These are phyloP conservation scores for Dendrolimus kikuchii DNA, from an alignment of 1,140 invertebrate species.

Conservation along the genomic window DNA sequence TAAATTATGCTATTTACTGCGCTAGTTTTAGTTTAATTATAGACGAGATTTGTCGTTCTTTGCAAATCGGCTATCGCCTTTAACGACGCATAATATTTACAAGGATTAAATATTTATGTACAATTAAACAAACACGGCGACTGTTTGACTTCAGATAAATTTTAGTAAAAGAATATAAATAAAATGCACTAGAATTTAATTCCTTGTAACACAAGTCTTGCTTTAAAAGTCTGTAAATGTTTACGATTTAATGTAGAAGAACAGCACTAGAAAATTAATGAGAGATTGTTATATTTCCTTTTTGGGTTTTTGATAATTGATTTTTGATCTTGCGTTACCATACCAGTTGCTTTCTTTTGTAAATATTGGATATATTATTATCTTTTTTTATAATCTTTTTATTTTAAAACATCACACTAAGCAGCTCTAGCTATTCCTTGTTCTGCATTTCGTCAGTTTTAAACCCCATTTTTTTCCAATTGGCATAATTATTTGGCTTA, in stretches of 20 bases:
- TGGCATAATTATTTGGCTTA: slow-evolving; percentile 47
- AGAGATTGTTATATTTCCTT: no score
- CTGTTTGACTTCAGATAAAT: slow-evolving; percentile 27
- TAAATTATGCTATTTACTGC: slow-evolving; percentile 37
- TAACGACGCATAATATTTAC: slow-evolving; percentile 23
- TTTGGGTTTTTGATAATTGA: no score
- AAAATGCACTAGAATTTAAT: slow-evolving; percentile 14
- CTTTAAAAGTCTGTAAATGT: no score
- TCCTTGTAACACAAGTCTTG: slow-evolving; percentile 12
- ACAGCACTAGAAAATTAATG: no score
- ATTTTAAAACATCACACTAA: no score
- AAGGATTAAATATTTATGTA: slow-evolving; percentile 15
- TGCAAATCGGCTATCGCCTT: slow-evolving; percentile 6
- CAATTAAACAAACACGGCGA: slow-evolving; percentile 29
- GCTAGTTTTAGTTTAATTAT: slow-evolving; percentile 31
- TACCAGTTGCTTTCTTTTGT: no score
- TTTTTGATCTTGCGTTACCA: no score
- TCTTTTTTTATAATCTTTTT: no score
- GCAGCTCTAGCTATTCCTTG: slow-evolving; percentile 7
- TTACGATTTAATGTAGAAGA: no score
- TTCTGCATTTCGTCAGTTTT: slow-evolving; percentile 41
- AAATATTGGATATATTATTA: no score
- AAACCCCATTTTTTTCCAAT: slow-evolving; percentile 28
- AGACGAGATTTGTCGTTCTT: no score
- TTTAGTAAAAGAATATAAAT: slow-evolving; percentile 23